phyloP scores from a whole-genome alignment of 1,140 invertebrate species.

The Papilio dardanus region DNA sequence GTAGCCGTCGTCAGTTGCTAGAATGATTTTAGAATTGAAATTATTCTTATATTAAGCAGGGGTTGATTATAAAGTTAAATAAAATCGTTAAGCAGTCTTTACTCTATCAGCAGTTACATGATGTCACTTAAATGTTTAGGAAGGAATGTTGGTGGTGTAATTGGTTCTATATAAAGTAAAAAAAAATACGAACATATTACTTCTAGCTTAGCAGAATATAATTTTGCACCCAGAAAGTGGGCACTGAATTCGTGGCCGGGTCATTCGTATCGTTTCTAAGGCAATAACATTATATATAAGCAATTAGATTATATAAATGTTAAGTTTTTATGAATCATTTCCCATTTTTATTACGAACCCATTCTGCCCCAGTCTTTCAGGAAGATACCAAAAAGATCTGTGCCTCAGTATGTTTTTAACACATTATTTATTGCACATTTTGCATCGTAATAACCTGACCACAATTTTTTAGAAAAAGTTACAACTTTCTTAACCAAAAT shows the following conservation, averaged over 20 bases:
- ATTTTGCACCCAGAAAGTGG: too few relatives aligned
- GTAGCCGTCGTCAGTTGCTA: constrained; percentile 31
- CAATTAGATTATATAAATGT: too few relatives aligned
- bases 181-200: too few relatives aligned
- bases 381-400: background rate
- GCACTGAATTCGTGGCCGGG: background rate
- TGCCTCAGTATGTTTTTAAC: background rate
- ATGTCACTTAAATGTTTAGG: background rate
- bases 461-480: constrained; percentile 28
- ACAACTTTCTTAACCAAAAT: constrained; percentile 35
- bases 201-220: too few relatives aligned
- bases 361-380: background rate
- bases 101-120: background rate
- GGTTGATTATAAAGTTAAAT: background rate
- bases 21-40: constrained; percentile 22
- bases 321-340: background rate
- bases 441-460: constrained; percentile 34
- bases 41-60: background rate
- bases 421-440: constrained; percentile 35
- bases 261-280: too few relatives aligned
- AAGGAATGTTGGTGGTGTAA: too few relatives aligned
- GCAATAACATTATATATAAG: background rate
- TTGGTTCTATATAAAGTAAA: too few relatives aligned
- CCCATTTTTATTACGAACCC: background rate
- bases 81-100: background rate